Conservation (phyloP, 2,113 vertebrate species). For the Lasiurus borealis region DNA sequence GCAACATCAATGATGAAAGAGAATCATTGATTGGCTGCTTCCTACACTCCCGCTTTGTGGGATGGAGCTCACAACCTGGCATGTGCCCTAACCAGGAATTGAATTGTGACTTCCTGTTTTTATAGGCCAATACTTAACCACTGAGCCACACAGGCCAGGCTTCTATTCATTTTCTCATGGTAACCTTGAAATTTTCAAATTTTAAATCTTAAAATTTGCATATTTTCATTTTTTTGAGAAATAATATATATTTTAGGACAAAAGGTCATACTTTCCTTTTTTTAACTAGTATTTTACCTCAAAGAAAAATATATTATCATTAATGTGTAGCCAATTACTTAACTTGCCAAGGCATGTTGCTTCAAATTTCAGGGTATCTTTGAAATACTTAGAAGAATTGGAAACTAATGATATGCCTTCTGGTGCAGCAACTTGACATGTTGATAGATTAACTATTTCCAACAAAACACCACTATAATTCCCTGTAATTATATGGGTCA, state of each 20-base stretch:
- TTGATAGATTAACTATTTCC: constrained; percentile 4
- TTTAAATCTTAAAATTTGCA: background rate
- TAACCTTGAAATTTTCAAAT: background rate
- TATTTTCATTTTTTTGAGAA: background rate
- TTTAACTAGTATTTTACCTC: background rate
- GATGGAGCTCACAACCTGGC: too few species aligned
- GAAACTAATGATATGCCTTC: background rate
- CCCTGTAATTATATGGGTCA: constrained; percentile 27
- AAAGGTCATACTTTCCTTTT: background rate
- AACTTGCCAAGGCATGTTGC: background rate
- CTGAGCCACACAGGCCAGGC: too few species aligned
- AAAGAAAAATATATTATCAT: constrained; percentile 8
- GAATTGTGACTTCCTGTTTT: too few species aligned
- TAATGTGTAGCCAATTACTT: background rate
- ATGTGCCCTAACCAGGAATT: too few species aligned
- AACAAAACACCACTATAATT: background rate
- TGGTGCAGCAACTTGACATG: background rate
- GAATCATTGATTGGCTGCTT: too few species aligned
- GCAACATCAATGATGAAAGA: too few species aligned
- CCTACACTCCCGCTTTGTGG: too few species aligned
- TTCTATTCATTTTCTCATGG: background rate
- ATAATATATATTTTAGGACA: background rate
- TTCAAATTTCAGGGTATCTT: constrained; percentile 12
- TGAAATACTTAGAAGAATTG: constrained; percentile 7
- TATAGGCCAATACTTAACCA: too few species aligned